Base-by-base conservation (phyloP, 2,888 invertebrate species). In the Allygus modestus region DNA sequence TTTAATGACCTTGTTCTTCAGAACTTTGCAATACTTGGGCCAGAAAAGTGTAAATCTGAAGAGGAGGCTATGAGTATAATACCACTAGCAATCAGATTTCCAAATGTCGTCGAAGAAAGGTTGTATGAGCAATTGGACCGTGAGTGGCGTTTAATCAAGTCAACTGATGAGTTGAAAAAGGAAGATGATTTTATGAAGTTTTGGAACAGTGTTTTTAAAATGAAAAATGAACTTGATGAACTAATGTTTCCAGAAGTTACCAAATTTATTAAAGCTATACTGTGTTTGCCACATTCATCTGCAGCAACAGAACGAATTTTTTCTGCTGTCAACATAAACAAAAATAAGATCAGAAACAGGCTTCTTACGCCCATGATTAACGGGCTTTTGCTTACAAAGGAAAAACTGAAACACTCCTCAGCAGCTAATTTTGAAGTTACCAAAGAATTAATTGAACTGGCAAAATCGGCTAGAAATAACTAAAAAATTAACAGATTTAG, bases 261-360 rank as follows among this genome's bases (percentile, higher is more conserved):
- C 0, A 26, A 26, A 26, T 69, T 69, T 69, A 26, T 69, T n/a
- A 23, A 37, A 37, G 37, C 37, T 7, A 37, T 37, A 9, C 37
- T 37, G 9, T 37, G 37, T 37, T 37, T 37, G 26, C 71, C 20
- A 0, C 71, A 69, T 26, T n/a, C 71, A 1, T 69, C 28, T 23
- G 71, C 71, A n/a, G 28, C 71, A n/a, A 69, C 71, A 4, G 71
- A 69, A 5, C n/a, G 71, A 37, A 26, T n/a, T 4, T 69, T 26
- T 26, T 69, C 71, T 23, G 1, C 71, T 26, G 37, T 69, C 9
- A 69, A 23, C 37, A 23, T 23, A 0, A 69, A 23, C 26, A 69
- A 69, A 23, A 69, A 69, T n/a, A 69, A 69, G 71, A 23, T 69
- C 1, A 69, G 71, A 69, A 23, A 69, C n/a, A 9, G 71, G 2